These are phyloP conservation scores for Adoxophyes honmai DNA, from an alignment of 1,140 invertebrate genomes.

Conservation along the genomic window DNA sequence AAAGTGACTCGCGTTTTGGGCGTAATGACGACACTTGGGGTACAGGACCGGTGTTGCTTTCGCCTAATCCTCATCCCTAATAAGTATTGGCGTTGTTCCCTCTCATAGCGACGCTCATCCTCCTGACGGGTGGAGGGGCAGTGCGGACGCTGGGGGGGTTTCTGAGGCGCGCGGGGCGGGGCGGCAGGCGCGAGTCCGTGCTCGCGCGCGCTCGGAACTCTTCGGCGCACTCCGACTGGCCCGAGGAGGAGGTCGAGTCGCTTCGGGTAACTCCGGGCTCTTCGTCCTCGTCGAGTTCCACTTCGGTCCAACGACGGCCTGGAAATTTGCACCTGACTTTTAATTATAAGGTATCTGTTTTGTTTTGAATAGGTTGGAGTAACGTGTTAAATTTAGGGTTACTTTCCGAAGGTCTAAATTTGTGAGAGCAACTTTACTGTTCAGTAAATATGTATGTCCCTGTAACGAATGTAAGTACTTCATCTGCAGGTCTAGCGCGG, in stretches of 20 bases:
- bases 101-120: constrained; percentile 68
- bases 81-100: constrained; percentile 59
- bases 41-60: no score
- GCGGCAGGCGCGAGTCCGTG: constrained; percentile 62
- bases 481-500: no score
- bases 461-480: no score
- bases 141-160: constrained; percentile 40
- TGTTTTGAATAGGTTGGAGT: no score
- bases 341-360: no score
- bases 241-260: constrained; percentile 52
- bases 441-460: no score
- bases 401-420: no score
- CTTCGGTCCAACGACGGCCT: constrained; percentile 59
- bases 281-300: constrained; percentile 50
- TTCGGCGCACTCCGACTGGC: constrained; percentile 38
- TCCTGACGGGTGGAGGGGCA: constrained; percentile 30
- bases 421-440: no score
- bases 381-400: no score
- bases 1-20: no score
- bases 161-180: constrained; percentile 45
- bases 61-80: constrained; percentile 21
- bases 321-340: constrained; percentile 14
- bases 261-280: constrained; percentile 43
- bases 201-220: constrained; percentile 62
- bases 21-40: no score